Base-by-base conservation (phyloP, 2,113 vertebrate genomes). In the Pao palembangensis region DNA sequence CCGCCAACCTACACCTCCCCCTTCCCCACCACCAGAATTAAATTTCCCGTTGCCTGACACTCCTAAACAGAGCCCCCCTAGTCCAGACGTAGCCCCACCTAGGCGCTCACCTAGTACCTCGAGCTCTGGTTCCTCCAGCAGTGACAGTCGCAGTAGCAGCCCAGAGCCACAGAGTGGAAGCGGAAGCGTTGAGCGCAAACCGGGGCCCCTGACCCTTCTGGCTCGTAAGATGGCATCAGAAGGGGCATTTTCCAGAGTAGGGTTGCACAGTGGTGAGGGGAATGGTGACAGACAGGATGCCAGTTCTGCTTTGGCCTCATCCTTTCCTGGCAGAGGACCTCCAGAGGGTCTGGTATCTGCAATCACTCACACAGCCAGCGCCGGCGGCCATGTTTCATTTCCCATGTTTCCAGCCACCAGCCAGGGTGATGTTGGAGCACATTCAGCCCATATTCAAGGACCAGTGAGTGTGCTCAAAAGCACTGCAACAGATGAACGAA, bases 51-150 rank as follows among this genome's bases (percentile, higher is more conserved):
- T 92, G 51, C 91, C 91, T 52, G 91, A 92, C 69, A 92, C 91
- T 56, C 91, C 91, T 19, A 92, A 92, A 69, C 91, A 92, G 80
- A 92, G 91, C 54, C 91, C 91, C 16, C 91, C 90, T 20, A 90
- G 88, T 76, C 88, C 89, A 58, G 88, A 87, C 66, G 86, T 76
- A 72, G 76, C 79, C 14, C 71, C 77, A n/a, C 65, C 78, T 49
- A 83, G 89, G 20, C 88, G 76, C 20, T 84, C 87, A 13, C 84
- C 88, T 47, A 90, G 90, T 62, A 77, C 81, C 56, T 91, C 89
- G 21, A 90, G 90, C 81, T 92, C 91, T 43, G 89, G 87, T 43
- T 88, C 89, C 31, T 91, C 91, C 20, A 92, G 89, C 81, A 90
- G 90, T 17, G 89, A 61, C 71, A 91, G 90, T 51, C 81, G 90